Evolutionary conservation across 2,888 invertebrate species (phyloP), one percentile per base, ranked within the genome.

Genomic region (Allygus modestus): DNA sequence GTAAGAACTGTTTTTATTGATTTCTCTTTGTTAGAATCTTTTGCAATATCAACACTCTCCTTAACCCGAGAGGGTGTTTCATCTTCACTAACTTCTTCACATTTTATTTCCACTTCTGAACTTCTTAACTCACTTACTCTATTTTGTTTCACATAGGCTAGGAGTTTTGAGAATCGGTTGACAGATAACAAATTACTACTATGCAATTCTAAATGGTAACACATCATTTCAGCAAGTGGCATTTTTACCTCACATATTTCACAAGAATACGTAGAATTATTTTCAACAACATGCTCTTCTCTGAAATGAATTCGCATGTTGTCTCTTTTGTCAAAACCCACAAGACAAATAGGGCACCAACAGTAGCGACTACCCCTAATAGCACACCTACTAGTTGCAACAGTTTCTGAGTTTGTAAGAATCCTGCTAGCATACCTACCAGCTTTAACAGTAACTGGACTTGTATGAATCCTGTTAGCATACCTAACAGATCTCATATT

Each of bases 111-210:
- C 54, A 54, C 11, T 54, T 11, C 20, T 23, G 54, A 23, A 23
- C 15, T 54, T n/a, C 20, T 54, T 1, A 54, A 12, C 11, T 54
- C 54, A 54, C 23, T 23, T 31, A 28, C 17, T 31, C 28, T 28
- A 33, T 17, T 33, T 31, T 69, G 31, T 54, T 31, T 69, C 12
- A 31, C 69, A 33, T 31, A 31, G 1, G 31, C 4, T 28, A 28
- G 0, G n/a, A 69, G 31, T 33, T 69, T 69, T 2, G 69, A 69
- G 33, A 69, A 69, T 15, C 69, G 28, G 15, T 69, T 69, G 17
- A 69, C 69, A 31, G 69, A 69, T 33, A 69, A 69, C 17, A 31
- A 31, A 33, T 69, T 69, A n/a, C 31, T 69, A 15, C 69, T 69
- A n/a, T 69, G 69, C 4, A 69, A 1, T n/a, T 69, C 69, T n/a